These are phyloP conservation scores for Umimayanthus kanabou DNA, from an alignment of 92 coral and sea anemone species.

Conservation along the genomic window DNA sequence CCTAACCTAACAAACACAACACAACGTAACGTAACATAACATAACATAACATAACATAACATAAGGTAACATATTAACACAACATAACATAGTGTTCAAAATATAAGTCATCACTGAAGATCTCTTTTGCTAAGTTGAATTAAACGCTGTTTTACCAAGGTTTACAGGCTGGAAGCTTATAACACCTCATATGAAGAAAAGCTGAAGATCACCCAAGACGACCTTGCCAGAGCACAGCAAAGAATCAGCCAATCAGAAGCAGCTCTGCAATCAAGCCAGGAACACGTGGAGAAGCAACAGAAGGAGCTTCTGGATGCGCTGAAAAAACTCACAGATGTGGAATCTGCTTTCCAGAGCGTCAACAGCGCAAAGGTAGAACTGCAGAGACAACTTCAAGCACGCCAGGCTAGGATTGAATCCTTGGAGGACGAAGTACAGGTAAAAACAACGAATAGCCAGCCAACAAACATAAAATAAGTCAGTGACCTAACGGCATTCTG, in stretches of 20 bases:
- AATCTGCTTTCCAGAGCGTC: conserved; percentile 81
- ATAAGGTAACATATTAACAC: too few relatives aligned
- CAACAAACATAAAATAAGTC: too few relatives aligned
- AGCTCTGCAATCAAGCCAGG: conserved; percentile 83
- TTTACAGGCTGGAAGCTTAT: conserved; percentile 88
- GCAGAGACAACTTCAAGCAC: conserved; percentile 77
- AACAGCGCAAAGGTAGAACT: conserved; percentile 87
- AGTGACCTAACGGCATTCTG: neutral
- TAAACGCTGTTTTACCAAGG: neutral
- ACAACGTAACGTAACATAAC: too few relatives aligned
- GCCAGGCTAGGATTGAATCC: conserved; percentile 71
- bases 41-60: too few relatives aligned
- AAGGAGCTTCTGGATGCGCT: conserved; percentile 85
- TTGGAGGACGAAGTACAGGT: conserved; percentile 91
- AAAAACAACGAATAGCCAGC: neutral
- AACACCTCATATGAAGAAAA: conserved; percentile 96
- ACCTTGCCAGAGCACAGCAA: conserved; percentile 88
- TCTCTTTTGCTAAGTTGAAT: neutral
- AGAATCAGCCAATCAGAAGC: conserved; percentile 77
- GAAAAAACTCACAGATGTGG: conserved; percentile 86
- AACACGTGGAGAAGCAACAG: conserved; percentile 78
- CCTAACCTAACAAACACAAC: too few relatives aligned
- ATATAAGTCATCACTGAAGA: neutral
- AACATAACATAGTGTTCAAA: neutral
- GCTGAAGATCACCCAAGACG: conserved; percentile 83